These are phyloP conservation scores for Phlogophora meticulosa DNA, from an alignment of 2,888 invertebrate species.

Conservation along the genomic window DNA sequence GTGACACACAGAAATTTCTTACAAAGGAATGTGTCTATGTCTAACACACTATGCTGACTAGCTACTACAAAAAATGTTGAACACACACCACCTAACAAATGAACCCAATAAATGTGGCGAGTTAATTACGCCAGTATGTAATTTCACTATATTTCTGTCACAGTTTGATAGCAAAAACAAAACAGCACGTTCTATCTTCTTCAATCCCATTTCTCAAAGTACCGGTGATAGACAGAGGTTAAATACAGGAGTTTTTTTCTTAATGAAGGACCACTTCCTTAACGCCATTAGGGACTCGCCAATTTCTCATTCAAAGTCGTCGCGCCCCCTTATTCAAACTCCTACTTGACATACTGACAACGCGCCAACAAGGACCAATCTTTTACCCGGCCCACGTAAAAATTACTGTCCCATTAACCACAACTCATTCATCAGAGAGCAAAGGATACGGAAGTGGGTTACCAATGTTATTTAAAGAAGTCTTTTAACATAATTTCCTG, in stretches of 20 bases:
- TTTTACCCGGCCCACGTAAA: constrained; percentile 36
- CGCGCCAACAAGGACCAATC: constrained; percentile 29
- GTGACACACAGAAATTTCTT: too few species aligned
- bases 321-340: constrained; percentile 14
- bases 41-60: too few species aligned
- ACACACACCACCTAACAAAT: too few species aligned
- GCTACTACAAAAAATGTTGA: too few species aligned
- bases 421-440: constrained; percentile 31
- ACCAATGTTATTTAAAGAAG: constrained; percentile 65
- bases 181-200: not conserved
- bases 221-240: not conserved
- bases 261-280: constrained; percentile 6
- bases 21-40: too few species aligned
- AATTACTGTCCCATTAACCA: constrained; percentile 48
- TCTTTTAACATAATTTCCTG: constrained; percentile 72
- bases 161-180: too few species aligned
- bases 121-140: too few species aligned
- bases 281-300: not conserved
- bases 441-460: constrained; percentile 52
- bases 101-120: too few species aligned
- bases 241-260: not conserved
- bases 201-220: not conserved
- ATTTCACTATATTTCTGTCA: too few species aligned
- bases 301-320: constrained; percentile 32
- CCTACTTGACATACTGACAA: constrained; percentile 31